A percentile compares a stretch with the other conserved stretches of the same genome.
phyloP scores from a whole-genome alignment of 1,140 invertebrate species.

The Solen grandis region DNA sequence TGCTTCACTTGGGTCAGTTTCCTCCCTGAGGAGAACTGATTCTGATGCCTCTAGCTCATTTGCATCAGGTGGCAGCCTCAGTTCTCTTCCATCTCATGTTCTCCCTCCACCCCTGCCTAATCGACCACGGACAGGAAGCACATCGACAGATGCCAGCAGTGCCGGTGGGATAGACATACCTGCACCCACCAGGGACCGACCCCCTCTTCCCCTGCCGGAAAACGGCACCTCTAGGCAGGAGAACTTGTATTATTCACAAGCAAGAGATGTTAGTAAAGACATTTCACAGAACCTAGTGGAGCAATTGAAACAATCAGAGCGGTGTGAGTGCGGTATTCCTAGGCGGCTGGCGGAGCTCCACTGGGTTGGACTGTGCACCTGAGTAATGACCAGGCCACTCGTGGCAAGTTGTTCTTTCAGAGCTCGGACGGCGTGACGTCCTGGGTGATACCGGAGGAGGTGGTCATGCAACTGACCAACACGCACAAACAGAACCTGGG shows the following conservation, averaged over 20 bases:
- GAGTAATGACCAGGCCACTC: constrained; percentile 29
- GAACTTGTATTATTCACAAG: constrained; percentile 29
- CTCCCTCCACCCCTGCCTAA: constrained; percentile 30
- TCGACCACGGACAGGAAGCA: constrained; percentile 4
- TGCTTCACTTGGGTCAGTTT: too few species aligned
- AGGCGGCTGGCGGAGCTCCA: constrained; percentile 38
- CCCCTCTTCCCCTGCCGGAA: constrained; percentile 26
- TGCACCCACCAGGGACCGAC: background rate
- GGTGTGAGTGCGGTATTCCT: constrained; percentile 55
- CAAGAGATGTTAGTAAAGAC: constrained; percentile 35
- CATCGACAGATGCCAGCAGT: background rate
- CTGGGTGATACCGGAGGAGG: constrained; percentile 40
- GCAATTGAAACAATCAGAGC: constrained; percentile 27
- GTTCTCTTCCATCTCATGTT: too few species aligned
- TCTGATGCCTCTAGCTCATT: too few species aligned
- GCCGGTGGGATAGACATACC: background rate
- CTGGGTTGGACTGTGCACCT: constrained; percentile 51
- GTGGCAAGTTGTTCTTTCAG: constrained; percentile 47
- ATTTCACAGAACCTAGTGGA: constrained; percentile 47
- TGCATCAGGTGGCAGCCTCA: too few species aligned
- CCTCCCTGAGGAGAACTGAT: too few species aligned
- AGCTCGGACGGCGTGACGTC: constrained; percentile 36
- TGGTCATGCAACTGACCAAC: constrained; percentile 48
- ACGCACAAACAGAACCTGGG: constrained; percentile 39
- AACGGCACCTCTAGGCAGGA: background rate